These are phyloP conservation scores for Zosterops borbonicus DNA, from an alignment of 2,113 vertebrate species.

Conservation along the genomic window DNA sequence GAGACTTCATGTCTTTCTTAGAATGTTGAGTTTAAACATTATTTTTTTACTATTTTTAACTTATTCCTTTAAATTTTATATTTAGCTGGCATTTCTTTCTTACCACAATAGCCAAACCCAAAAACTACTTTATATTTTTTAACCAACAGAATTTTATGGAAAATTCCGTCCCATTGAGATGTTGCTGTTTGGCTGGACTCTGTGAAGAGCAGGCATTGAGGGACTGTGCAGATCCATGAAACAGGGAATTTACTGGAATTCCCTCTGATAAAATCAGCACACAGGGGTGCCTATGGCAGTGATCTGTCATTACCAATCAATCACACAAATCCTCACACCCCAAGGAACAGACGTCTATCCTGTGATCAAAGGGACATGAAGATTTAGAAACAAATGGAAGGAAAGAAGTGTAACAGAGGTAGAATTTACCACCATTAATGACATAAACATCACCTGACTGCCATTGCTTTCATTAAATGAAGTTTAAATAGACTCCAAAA, in stretches of 20 bases:
- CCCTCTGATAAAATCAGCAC: background rate
- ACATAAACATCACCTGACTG: background rate
- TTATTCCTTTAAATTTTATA: background rate
- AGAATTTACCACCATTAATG: background rate
- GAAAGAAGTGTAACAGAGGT: background rate
- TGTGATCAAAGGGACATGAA: background rate
- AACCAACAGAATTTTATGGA: background rate
- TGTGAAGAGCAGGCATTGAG: background rate
- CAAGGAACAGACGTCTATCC: background rate
- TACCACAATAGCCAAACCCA: background rate
- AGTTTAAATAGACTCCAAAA: background rate
- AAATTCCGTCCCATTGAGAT: background rate
- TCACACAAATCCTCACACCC: background rate
- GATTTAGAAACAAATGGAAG: background rate
- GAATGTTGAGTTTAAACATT: rapidly evolving
- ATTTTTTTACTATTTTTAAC: background rate
- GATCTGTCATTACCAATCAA: background rate
- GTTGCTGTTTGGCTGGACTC: background rate
- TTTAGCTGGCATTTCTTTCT: background rate
- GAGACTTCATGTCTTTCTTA: background rate
- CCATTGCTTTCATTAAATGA: background rate
- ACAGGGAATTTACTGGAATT: background rate
- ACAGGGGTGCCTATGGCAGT: background rate
- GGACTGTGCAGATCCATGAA: background rate
- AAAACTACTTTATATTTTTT: background rate